phyloP scores from a whole-genome alignment of 1,140 invertebrate species.

The Aphelinus atriplicis region DNA sequence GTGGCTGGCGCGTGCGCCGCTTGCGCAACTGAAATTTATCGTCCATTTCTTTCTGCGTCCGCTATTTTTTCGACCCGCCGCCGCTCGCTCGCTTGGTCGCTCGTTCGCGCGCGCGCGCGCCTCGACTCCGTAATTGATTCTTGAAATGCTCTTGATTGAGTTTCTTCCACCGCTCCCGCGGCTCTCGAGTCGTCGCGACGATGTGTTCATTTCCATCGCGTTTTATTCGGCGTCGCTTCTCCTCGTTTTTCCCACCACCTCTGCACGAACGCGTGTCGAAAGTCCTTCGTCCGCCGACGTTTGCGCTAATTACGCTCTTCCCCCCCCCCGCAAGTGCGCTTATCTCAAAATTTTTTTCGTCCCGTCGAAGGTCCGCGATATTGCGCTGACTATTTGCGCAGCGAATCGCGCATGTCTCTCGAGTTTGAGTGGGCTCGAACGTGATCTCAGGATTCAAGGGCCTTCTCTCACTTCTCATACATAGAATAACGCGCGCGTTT shows the following conservation, averaged over 20 bases:
- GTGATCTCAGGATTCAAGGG: no score
- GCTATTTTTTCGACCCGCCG: background rate
- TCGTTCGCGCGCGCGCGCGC: background rate
- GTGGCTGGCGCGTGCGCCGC: background rate
- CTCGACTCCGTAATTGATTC: slow-evolving; percentile 3
- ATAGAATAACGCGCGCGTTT: no score
- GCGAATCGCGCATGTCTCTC: no score
- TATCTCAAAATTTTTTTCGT: background rate
- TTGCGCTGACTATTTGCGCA: no score
- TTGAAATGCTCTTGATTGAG: slow-evolving; percentile 14
- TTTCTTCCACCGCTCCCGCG: background rate
- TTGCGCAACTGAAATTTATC: slow-evolving; percentile 33
- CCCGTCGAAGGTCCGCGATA: no score
- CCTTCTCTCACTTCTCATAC: no score
- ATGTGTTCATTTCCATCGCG: slow-evolving; percentile 16
- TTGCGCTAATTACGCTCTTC: background rate
- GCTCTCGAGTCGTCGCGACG: background rate
- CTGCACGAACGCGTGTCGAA: background rate
- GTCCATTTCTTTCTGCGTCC: background rate
- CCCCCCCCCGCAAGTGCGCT: no score
- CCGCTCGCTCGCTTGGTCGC: background rate
- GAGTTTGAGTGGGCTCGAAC: no score
- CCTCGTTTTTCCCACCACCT: background rate
- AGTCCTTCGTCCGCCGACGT: background rate
- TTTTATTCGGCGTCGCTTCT: background rate